Evolutionary conservation across 2,797 vertebrate genomes (phyloP).

Genomic region (Ctenopoma multispine): DNA sequence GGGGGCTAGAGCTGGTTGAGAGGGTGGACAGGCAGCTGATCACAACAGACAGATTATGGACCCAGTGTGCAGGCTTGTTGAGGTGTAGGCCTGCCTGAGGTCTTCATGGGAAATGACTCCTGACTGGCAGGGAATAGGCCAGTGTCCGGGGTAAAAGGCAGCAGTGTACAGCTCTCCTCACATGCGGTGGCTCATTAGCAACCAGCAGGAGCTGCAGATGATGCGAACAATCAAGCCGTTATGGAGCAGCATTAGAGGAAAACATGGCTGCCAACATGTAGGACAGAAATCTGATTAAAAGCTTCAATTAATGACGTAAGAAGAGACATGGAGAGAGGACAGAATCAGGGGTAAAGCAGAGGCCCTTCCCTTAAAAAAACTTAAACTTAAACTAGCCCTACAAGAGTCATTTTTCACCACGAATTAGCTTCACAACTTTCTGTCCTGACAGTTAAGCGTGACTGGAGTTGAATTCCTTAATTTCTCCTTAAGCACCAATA

Average conservation of each 20-base stretch:
- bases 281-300: constrained; percentile 84
- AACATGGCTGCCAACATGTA: constrained; percentile 82
- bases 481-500: constrained; percentile 49
- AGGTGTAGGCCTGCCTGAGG: constrained; percentile 79
- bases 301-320: constrained; percentile 42
- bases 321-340: constrained; percentile 43
- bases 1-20: constrained; percentile 41
- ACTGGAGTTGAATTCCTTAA: constrained; percentile 41
- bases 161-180: constrained; percentile 82
- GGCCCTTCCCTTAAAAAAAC: constrained; percentile 70
- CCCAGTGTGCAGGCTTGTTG: constrained; percentile 62
- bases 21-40: constrained; percentile 78
- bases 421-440: constrained; percentile 37
- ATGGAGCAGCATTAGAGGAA: constrained; percentile 73
- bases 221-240: constrained; percentile 87
- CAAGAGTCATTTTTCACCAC: not conserved
- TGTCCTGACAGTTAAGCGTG: constrained; percentile 24
- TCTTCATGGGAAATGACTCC: constrained; percentile 90
- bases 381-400: constrained; percentile 20
- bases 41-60: constrained; percentile 85
- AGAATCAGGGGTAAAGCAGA: constrained; percentile 69
- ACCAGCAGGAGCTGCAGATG: constrained; percentile 74
- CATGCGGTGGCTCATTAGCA: constrained; percentile 86
- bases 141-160: constrained; percentile 83
- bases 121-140: constrained; percentile 86